Evolutionary conservation across 2,888 invertebrate species (phyloP).

Genomic region (Cantharis rustica): DNA sequence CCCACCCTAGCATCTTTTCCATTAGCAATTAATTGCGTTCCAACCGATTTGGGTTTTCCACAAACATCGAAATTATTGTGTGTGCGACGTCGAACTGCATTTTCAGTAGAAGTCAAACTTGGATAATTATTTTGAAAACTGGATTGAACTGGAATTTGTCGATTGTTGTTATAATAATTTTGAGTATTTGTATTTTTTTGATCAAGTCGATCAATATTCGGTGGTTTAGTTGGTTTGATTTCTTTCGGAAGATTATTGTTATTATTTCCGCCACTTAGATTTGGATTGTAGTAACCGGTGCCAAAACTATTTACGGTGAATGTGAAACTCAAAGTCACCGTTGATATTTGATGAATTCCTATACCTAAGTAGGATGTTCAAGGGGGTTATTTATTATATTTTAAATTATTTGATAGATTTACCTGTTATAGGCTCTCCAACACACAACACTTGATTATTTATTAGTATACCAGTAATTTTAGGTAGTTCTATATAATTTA

Average conservation of each 20-base stretch:
- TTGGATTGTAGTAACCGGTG: too few species aligned
- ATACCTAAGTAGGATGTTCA: not conserved
- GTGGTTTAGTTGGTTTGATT: too few species aligned
- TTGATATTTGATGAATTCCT: not conserved
- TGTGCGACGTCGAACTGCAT: not conserved
- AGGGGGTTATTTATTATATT: too few species aligned
- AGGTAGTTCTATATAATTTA: not conserved
- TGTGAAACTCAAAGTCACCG: not conserved
- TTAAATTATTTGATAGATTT: not conserved
- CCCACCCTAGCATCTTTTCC: conserved; percentile 43
- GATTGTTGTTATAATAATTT: not conserved
- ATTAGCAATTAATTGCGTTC: conserved; percentile 47
- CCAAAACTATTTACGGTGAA: not conserved
- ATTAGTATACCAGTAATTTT: not conserved
- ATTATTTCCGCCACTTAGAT: too few species aligned
- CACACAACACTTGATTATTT: not conserved
- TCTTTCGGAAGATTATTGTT: too few species aligned
- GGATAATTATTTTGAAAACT: too few species aligned
- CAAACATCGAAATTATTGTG: conserved; percentile 37
- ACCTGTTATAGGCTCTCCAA: not conserved
- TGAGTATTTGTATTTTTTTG: too few species aligned
- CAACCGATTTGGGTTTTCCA: conserved; percentile 40
- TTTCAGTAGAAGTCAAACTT: too few species aligned
- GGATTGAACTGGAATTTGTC: not conserved
- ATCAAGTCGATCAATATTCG: too few species aligned